Base-by-base conservation (phyloP, 2,888 invertebrate species). In the Azorinus chamasolen region DNA sequence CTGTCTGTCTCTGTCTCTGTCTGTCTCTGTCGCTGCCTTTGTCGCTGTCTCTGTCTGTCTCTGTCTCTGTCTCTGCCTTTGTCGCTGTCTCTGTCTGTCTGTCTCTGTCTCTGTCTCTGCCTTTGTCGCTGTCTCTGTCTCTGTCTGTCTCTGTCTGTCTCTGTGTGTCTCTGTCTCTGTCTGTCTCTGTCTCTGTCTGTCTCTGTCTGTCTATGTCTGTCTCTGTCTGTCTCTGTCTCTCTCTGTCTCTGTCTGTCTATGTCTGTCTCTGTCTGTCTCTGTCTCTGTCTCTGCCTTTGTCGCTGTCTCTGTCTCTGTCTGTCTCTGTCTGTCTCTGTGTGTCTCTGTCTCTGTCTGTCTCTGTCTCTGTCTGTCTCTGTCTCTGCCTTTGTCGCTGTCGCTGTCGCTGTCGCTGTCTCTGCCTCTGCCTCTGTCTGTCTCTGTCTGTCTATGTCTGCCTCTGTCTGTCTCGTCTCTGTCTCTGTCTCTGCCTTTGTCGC, bases 301-400 rank as follows among this genome's bases (percentile, higher is more conserved):
- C 51, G 20, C 51, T 51, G 22, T 51, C 51, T 51, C 22, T 51
- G 6, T 51, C 51, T 51, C 51, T 51, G 22, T 51, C 51, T 51
- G 6, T 10, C 22, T 51, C 8, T 6, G 3, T 51, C 22, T 22
- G 22, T 51, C 51, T 20, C 51, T 51, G 51, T 51, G 51, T 51
- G 14, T 48, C 12, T 51, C 51, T 51, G 18, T 51, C 51, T 51
- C 51, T 51, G 22, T 51, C 51, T 51, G 22, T 51, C 22, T 51
- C 8, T 51, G 22, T 51, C 25, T 10, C 51, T 51, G 22, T 51
- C 51, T 51, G 6, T 51, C 51, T 51, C 51, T 51, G 18, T 51
- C 51, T 51, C 22, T 51, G 22, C 24, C 51, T 51, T 25, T 51
- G 22, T 51, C 51, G 20, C 22, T 51, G 6, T 51, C 51, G 20